Conservation (phyloP, 2,113 vertebrate genomes). For the Sula dactylatra region DNA sequence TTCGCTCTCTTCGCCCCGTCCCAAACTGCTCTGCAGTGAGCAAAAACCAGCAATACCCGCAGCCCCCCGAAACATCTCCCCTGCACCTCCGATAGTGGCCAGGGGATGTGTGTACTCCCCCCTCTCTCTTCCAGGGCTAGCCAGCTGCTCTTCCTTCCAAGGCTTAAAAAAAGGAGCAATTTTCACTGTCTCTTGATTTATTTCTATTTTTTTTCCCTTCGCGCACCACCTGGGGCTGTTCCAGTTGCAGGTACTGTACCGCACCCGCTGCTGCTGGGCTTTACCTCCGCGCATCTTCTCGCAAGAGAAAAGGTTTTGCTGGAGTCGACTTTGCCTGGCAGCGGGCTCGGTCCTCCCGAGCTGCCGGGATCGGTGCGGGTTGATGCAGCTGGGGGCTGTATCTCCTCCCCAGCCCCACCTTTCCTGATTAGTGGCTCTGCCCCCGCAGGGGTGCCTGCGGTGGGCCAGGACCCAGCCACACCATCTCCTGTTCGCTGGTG, state of each 20-base stretch:
- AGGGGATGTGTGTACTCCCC: accelerated
- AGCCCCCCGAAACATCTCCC: not conserved
- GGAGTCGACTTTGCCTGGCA: accelerated
- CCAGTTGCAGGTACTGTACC: constrained; percentile 76
- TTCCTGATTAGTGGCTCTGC: not conserved
- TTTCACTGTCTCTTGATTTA: constrained; percentile 29
- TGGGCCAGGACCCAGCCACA: not conserved
- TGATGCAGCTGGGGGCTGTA: not conserved
- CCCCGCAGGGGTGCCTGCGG: not conserved
- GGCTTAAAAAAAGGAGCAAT: not conserved
- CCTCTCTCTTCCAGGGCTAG: not conserved
- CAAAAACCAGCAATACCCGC: not conserved
- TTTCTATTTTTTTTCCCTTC: not conserved
- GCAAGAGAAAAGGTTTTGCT: not conserved
- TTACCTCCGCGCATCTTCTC: not conserved
- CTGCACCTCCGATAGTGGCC: not conserved
- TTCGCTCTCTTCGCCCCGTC: not conserved
- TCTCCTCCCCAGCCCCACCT: not conserved
- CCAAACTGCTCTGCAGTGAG: not conserved
- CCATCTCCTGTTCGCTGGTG: not conserved
- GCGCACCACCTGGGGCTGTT: constrained; percentile 16
- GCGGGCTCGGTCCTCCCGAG: not conserved
- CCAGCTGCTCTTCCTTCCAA: not conserved
- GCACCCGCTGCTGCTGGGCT: not conserved
- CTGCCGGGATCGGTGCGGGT: not conserved